Percentiles rank a stretch among this genome's conserved stretches.
Evolutionary conservation across 2,113 vertebrate genomes (phyloP).

Genomic region (Antigone vipio): DNA sequence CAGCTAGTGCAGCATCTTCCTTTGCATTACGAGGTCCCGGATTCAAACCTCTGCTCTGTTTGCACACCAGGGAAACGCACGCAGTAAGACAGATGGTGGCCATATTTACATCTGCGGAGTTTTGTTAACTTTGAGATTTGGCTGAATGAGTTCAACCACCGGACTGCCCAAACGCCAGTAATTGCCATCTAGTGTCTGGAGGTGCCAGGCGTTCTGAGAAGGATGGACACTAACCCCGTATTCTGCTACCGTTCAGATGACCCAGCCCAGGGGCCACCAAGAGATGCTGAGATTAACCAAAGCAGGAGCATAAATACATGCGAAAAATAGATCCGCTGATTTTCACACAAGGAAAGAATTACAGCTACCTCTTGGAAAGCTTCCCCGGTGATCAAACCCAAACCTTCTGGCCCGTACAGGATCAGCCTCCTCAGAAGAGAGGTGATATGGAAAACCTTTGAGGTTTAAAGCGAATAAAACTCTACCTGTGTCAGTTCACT

Average conservation of each 20-base stretch:
- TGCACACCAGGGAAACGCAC: not conserved
- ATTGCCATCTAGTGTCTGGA: not conserved
- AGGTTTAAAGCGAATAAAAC: not conserved
- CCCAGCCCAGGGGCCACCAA: not conserved
- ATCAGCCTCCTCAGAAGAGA: not conserved
- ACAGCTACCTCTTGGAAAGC: not conserved
- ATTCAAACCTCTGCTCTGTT: not conserved
- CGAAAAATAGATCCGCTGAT: not conserved
- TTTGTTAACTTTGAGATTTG: not conserved
- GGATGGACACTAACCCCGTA: not conserved
- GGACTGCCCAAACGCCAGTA: not conserved
- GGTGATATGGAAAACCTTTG: not conserved
- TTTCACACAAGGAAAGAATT: not conserved
- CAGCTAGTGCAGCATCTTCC: not conserved
- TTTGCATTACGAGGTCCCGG: rapidly evolving
- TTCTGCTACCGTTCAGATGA: not conserved
- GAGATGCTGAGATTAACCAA: not conserved
- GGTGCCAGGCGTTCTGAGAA: not conserved
- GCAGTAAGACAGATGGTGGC: not conserved
- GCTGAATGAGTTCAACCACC: not conserved
- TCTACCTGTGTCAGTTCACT: not conserved
- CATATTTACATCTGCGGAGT: not conserved
- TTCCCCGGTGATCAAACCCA: not conserved
- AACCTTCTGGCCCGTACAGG: not conserved
- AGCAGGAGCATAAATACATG: not conserved